phyloP scores from a whole-genome alignment of 2,797 vertebrate genomes.

The Cirrhinus mrigala region DNA sequence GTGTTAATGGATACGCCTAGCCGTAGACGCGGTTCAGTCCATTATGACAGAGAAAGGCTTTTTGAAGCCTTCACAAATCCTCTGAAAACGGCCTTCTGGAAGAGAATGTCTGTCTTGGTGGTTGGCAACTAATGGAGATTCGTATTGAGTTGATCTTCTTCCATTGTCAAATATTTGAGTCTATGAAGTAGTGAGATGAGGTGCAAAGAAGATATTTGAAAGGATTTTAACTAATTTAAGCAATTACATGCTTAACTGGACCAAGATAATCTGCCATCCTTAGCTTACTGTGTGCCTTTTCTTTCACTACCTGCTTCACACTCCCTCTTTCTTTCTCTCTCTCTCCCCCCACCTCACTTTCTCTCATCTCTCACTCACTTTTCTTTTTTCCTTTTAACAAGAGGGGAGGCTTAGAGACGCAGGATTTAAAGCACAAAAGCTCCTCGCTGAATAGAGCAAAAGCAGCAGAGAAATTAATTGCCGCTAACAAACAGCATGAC shows the following conservation, averaged over 20 bases:
- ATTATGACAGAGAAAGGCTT: conserved; percentile 65
- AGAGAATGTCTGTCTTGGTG: conserved; percentile 89
- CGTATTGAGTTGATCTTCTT: conserved; percentile 91
- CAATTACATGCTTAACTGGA: conserved; percentile 99
- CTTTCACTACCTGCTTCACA: conserved; percentile 66
- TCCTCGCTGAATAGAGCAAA: conserved; percentile 94
- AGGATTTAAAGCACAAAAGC: conserved; percentile 99
- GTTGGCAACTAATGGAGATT: conserved; percentile 93
- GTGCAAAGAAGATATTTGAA: conserved; percentile 99
- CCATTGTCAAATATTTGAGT: conserved; percentile 99
- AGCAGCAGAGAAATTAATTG: conserved; percentile 99
- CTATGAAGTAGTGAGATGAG: conserved; percentile 99
- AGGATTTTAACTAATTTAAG: conserved; percentile 99
- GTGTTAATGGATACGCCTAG: conserved; percentile 31
- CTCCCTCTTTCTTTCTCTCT: conserved; percentile 41
- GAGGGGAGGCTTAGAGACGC: conserved; percentile 94
- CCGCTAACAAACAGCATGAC: conserved; percentile 99
- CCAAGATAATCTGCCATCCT: conserved; percentile 99
- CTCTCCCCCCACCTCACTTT: conserved; percentile 61
- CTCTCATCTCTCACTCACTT: conserved; percentile 77
- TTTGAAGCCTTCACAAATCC: conserved; percentile 83
- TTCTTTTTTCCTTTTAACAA: conserved; percentile 87
- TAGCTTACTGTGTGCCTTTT: conserved; percentile 84
- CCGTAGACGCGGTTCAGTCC: conserved; percentile 1
- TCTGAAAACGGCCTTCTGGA: conserved; percentile 83